Conservation (phyloP, 2,797 vertebrate species). For the Clarias pachynema region DNA sequence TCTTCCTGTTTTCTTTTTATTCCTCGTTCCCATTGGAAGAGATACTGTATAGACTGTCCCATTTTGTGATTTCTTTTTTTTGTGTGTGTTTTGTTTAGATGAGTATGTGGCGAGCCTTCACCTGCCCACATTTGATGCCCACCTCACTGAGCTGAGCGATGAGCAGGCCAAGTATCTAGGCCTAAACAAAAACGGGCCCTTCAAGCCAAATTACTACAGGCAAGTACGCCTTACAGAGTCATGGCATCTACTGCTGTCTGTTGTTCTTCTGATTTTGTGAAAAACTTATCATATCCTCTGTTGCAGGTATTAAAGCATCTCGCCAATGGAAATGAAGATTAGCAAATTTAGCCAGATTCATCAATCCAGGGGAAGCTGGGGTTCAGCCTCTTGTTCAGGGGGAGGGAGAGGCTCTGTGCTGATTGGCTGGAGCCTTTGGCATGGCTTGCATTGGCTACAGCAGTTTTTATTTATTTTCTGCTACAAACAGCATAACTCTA, state of each 20-base stretch:
- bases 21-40: background rate
- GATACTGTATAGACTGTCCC: background rate
- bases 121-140: conserved; percentile 94
- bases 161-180: conserved; percentile 98
- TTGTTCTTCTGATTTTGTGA: background rate
- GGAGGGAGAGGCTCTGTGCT: conserved; percentile 66
- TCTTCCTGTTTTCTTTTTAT: background rate
- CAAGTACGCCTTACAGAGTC: conserved; percentile 51
- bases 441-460: conserved; percentile 74
- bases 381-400: conserved; percentile 66
- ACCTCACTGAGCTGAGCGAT: conserved; percentile 92
- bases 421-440: conserved; percentile 68
- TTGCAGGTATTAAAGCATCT: conserved; percentile 85
- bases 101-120: conserved; percentile 98
- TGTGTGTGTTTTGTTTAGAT: conserved; percentile 73
- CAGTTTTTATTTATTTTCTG: conserved; percentile 91
- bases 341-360: conserved; percentile 60
- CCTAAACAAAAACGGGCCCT: conserved; percentile 97
- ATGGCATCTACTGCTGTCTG: background rate
- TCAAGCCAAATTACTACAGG: conserved; percentile 99
- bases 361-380: conserved; percentile 64
- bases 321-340: conserved; percentile 56
- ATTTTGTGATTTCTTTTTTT: background rate
- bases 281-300: conserved; percentile 19
- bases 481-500: conserved; percentile 73